Evolutionary conservation across 1,140 invertebrate species (phyloP), one percentile per base, ranked within the genome.

Genomic region (Drosophila erecta): DNA sequence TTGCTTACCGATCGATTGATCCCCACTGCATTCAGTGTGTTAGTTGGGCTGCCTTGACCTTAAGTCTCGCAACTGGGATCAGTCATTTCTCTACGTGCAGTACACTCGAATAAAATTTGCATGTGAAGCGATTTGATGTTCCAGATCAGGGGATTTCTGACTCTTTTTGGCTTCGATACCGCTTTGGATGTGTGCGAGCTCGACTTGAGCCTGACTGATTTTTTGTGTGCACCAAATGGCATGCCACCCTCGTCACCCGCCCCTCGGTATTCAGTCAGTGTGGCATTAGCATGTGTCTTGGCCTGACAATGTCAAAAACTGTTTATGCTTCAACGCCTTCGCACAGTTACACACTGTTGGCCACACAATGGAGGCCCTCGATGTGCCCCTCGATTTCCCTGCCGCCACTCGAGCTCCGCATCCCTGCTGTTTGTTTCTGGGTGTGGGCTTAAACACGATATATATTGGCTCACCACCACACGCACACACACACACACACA

Each of bases 361-460:
- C 79, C 83, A 83, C 69, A 84, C 81, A 85, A 85, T 85, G 55
- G 72, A 37, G 47, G 8, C 2, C 41, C 41, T 44, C n/a, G n/a
- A 41, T n/a, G 7, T 15, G 40, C 40, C 14, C 10, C 20, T n/a
- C 35, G 12, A 30, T 14, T 56, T 46, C 40, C n/a, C 15, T 11
- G 6, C 15, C 38, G 38, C 22, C 40, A 15, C 56, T 14, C 40
- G 58, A 43, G 37, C 49, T 40, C 15, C 61, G 17, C 40, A 59
- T 59, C 43, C 37, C 67, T 58, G 64, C 64, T 66, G 77, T 80
- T 83, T 86, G 83, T 76, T 76, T 41, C 61, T 64, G 75, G 70
- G 83, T 87, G 79, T 83, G 87, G 79, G 83, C 83, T 83, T 86
- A 87, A 86, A 81, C 83, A 86, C 83, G 83, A 86, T 86, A 86